Conservation (phyloP, 2,888 invertebrate species). For the Trichopria drosophilae region DNA sequence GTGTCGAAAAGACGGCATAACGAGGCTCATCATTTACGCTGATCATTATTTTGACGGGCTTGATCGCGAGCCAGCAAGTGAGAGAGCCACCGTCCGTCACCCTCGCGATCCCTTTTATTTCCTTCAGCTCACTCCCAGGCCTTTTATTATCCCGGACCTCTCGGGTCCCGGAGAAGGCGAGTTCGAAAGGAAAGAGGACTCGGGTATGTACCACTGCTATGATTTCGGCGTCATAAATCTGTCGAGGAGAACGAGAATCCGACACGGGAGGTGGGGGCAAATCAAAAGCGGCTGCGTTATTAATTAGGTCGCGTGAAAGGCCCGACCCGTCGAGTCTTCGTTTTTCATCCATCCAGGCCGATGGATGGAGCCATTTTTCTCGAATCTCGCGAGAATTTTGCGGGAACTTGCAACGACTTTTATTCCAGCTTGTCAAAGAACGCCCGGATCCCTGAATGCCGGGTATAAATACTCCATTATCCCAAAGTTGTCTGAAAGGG, state of each 20-base stretch:
- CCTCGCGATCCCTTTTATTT: conserved; percentile 39
- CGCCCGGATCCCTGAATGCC: no score
- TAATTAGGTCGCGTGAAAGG: conserved; percentile 36
- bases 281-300: conserved; percentile 25
- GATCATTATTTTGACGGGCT: conserved; percentile 56
- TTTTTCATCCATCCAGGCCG: neutral
- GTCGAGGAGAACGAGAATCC: conserved; percentile 3
- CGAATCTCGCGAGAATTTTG: no score
- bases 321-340: neutral
- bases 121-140: conserved; percentile 10
- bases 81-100: conserved; percentile 56
- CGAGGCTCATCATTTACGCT: conserved; percentile 53
- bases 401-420: no score
- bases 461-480: no score
- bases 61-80: no score
- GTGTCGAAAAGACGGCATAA: conserved; percentile 34
- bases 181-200: no score
- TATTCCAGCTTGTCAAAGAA: no score
- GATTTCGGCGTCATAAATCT: conserved; percentile 32
- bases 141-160: conserved; percentile 27
- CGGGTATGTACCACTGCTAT: no score
- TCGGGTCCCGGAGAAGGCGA: no score
- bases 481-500: no score
- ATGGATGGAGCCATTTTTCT: no score
- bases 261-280: conserved; percentile 6